phyloP scores from a whole-genome alignment of 2,888 invertebrate genomes.

The Spisula solida region DNA sequence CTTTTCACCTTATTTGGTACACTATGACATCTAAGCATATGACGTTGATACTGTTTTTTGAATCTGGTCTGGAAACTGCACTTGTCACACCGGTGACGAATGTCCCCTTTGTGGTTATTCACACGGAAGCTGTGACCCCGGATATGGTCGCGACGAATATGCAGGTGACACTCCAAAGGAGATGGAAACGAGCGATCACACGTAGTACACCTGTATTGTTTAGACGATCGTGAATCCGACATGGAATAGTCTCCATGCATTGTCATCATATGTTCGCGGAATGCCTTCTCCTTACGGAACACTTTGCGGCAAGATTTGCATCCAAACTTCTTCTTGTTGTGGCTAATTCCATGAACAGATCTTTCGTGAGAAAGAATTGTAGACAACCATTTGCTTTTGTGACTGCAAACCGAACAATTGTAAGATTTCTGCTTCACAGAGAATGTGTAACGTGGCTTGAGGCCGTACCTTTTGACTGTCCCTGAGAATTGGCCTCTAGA shows the following conservation, averaged over 20 bases:
- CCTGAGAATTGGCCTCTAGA: conserved; percentile 67
- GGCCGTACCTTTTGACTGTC: conserved; percentile 71
- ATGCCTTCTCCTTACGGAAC: conserved; percentile 84
- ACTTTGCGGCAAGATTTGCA: conserved; percentile 86
- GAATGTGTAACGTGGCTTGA: conserved; percentile 68
- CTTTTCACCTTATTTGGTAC: conserved; percentile 53
- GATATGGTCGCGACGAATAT: conserved; percentile 83
- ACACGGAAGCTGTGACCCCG: conserved; percentile 76
- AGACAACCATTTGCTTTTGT: conserved; percentile 95
- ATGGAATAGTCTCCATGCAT: conserved; percentile 66
- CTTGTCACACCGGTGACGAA: conserved; percentile 76
- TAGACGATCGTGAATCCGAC: conserved; percentile 54
- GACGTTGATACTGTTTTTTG: conserved; percentile 79
- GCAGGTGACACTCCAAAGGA: conserved; percentile 81
- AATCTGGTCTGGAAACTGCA: conserved; percentile 82
- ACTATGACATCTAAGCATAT: conserved; percentile 72
- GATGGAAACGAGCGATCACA: conserved; percentile 84
- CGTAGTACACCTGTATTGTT: conserved; percentile 84
- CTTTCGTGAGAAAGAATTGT: conserved; percentile 97
- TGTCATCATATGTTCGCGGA: conserved; percentile 78
- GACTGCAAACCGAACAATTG: conserved; percentile 96
- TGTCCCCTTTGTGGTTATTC: conserved; percentile 73
- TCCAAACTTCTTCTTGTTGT: conserved; percentile 74
- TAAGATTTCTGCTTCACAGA: conserved; percentile 90
- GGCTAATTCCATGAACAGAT: conserved; percentile 88